Conservation (phyloP, 2,113 vertebrate species). For the Phaethon lepturus region DNA sequence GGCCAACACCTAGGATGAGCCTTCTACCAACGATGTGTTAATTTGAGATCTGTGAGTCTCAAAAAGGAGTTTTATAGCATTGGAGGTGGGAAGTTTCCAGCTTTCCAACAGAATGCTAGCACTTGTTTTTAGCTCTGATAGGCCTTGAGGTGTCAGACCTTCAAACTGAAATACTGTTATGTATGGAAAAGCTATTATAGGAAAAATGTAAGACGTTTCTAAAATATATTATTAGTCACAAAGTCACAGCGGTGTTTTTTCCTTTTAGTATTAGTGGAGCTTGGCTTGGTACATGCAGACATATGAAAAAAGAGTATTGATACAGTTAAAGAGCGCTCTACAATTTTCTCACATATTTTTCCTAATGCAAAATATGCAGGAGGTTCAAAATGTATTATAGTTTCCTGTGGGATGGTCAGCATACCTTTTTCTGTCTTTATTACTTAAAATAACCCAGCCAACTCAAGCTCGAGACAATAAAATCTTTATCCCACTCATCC, state of each 20-base stretch:
- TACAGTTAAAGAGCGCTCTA: not conserved
- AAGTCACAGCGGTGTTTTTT: not conserved
- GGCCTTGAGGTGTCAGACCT: conserved; percentile 29
- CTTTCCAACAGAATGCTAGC: conserved; percentile 1
- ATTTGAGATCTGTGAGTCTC: not conserved
- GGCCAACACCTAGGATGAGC: not conserved
- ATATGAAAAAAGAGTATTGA: conserved; percentile 41
- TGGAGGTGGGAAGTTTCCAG: conserved; percentile 12
- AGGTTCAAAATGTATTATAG: not conserved
- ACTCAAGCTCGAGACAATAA: not conserved
- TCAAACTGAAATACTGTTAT: conserved; percentile 54
- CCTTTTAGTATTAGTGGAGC: not conserved
- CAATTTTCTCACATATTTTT: conserved; percentile 55
- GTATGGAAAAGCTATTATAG: conserved; percentile 60
- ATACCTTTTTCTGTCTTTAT: not conserved
- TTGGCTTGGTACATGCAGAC: not conserved
- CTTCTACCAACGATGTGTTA: not conserved
- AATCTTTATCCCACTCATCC: not conserved
- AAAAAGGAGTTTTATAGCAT: conserved; percentile 21
- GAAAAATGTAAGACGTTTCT: conserved; percentile 43
- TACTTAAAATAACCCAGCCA: not conserved
- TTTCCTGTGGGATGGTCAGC: conserved; percentile 21
- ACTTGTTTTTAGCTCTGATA: conserved; percentile 36
- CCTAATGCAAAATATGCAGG: conserved; percentile 28
- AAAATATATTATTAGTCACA: conserved; percentile 55